Evolutionary conservation across 2,888 invertebrate genomes (phyloP).

Genomic region (Siphonodentalium dalli): DNA sequence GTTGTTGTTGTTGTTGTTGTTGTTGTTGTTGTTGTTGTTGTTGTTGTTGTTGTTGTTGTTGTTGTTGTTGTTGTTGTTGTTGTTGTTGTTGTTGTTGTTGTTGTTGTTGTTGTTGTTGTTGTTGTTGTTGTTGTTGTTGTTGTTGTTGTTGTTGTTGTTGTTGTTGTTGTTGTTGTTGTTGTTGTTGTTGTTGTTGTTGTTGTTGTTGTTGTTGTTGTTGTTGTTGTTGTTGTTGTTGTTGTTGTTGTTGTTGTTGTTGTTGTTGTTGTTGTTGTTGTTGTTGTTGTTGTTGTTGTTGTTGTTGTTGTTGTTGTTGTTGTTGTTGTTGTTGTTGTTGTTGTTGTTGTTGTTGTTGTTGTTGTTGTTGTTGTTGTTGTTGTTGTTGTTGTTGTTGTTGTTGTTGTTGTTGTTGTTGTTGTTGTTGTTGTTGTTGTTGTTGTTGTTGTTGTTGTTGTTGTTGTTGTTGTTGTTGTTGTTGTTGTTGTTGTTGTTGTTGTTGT

Average conservation of each 20-base stretch:
- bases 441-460: neutral
- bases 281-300: neutral
- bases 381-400: neutral
- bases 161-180: neutral
- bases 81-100: neutral
- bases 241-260: neutral
- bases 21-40: neutral
- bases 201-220: neutral
- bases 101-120: neutral
- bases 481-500: neutral
- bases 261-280: neutral
- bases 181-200: neutral
- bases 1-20: neutral
- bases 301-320: neutral
- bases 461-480: neutral
- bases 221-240: neutral
- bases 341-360: neutral
- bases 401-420: neutral
- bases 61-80: neutral
- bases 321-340: neutral
- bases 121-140: neutral
- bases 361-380: neutral
- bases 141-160: neutral
- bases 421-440: neutral
- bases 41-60: neutral